Percentiles rank a stretch among this genome's conserved stretches.
Evolutionary conservation across 2,797 vertebrate genomes (phyloP).

Genomic region (Cossypha caffra): DNA sequence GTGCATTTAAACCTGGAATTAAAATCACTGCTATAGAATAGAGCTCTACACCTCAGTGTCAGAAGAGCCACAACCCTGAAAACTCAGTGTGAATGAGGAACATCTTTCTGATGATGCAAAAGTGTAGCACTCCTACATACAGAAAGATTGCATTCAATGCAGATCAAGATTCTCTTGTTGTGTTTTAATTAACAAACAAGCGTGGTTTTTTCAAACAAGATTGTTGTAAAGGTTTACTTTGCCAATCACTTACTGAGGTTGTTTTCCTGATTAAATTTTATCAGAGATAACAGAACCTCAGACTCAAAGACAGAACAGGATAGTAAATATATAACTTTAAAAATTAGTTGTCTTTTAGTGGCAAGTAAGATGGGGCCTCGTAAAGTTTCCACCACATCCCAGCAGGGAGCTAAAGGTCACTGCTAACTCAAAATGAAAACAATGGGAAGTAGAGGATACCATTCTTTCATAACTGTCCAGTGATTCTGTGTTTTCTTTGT

Average conservation of each 20-base stretch:
- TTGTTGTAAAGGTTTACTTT: not conserved
- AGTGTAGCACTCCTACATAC: not conserved
- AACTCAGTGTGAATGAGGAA: not conserved
- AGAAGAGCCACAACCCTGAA: not conserved
- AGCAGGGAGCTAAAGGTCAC: constrained; percentile 68
- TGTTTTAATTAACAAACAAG: not conserved
- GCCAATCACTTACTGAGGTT: not conserved
- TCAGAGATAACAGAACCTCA: not conserved
- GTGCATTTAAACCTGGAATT: not conserved
- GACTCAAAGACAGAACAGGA: constrained; percentile 28
- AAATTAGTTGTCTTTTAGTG: constrained; percentile 36
- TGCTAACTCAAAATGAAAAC: constrained; percentile 65
- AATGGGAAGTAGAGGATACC: constrained; percentile 62
- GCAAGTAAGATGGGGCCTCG: constrained; percentile 47
- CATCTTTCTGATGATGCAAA: not conserved
- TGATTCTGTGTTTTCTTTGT: constrained; percentile 62
- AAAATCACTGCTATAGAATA: not conserved
- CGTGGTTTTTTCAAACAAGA: not conserved
- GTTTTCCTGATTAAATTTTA: constrained; percentile 28
- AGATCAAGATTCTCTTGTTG: not conserved
- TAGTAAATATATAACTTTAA: constrained; percentile 59
- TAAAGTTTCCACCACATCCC: constrained; percentile 62
- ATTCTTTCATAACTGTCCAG: constrained; percentile 55
- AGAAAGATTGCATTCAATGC: fast-evolving
- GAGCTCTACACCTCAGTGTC: not conserved